A percentile compares a stretch with the other conserved stretches of the same genome.
Conservation (phyloP, 2,888 invertebrate genomes). For the Melangyna quadrimaculata region DNA sequence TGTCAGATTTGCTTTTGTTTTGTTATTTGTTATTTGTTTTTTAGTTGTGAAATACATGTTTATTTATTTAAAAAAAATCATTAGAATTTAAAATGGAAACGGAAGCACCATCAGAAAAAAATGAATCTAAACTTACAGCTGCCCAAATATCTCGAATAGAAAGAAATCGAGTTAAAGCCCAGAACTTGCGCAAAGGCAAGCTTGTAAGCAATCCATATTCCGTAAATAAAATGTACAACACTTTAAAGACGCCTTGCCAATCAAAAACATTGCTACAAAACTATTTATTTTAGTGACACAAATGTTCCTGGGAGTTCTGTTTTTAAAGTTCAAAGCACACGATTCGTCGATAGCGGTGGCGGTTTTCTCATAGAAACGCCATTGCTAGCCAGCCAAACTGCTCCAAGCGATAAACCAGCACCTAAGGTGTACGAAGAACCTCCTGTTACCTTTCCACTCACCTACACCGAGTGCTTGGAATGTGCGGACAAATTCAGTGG, state of each 20-base stretch:
- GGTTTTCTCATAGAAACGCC: constrained; percentile 88
- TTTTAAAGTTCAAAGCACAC: constrained; percentile 85
- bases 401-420: not conserved
- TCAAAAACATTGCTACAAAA: not conserved
- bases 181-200: constrained; percentile 84
- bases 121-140: constrained; percentile 78
- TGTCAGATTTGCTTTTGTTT: too few relatives aligned
- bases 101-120: constrained; percentile 7
- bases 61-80: not conserved
- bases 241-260: not conserved
- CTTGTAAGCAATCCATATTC: constrained; percentile 80
- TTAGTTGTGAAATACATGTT: not conserved
- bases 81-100: not conserved
- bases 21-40: too few relatives aligned
- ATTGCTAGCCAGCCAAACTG: constrained; percentile 32
- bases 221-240: constrained; percentile 63
- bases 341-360: constrained; percentile 90
- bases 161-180: constrained; percentile 84
- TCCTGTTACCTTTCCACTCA: constrained; percentile 78
- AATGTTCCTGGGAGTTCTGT: constrained; percentile 81
- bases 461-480: constrained; percentile 84
- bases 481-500: constrained; percentile 88
- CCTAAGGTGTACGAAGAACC: constrained; percentile 78
- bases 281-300: constrained; percentile 75
- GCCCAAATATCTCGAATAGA: constrained; percentile 85